Evolutionary conservation across 2,113 vertebrate species (phyloP), one percentile per base, ranked within the genome.

Genomic region (Leptodactylus fuscus): DNA sequence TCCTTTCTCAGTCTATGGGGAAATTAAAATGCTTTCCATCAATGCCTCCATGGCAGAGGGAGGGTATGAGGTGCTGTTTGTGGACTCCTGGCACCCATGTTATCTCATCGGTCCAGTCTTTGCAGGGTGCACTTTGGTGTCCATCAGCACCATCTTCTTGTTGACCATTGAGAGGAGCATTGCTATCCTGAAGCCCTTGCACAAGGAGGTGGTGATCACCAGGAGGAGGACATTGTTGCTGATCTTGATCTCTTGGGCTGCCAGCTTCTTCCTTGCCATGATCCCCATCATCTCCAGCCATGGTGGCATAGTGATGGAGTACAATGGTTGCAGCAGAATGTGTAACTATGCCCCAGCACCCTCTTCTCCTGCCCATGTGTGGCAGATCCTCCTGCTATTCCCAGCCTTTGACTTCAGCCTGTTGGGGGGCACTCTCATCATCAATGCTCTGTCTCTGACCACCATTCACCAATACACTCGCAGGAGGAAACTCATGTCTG

Each of bases 301-400:
- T 0, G 81, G 71, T 49, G 90, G 93, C 8, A 94, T 95, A 1
- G 89, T 91, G 0, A 88, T 95, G 87, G 93, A 95, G 88, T 95
- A 95, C 82, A 95, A 95, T 88, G 51, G 89, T 49, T 95, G 94
- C 90, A 95, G 94, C 83, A 89, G 94, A 22, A 95, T 95, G 94
- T 95, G 95, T 58, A 95, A 93, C 76, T 95, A 94, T 86, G 93
- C 92, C 0, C 90, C 89, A 1, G 87, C 88, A 2, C 88, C 89
- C 1, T 76, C 89, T 53, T 92, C 92, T 69, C 91, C 93, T 0
- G 89, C 87, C 36, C 88, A 88, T 34, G 91, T 91, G 3, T 94
- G 94, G 93, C 93, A 94, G 80, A 92, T 95, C 53, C 91, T 95
- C 0, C 87, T 95, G 3, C 91, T 95, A 27, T 95, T 95, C 81